Evolutionary conservation across 2,797 vertebrate genomes (phyloP).

Genomic region (Myripristis murdjan): DNA sequence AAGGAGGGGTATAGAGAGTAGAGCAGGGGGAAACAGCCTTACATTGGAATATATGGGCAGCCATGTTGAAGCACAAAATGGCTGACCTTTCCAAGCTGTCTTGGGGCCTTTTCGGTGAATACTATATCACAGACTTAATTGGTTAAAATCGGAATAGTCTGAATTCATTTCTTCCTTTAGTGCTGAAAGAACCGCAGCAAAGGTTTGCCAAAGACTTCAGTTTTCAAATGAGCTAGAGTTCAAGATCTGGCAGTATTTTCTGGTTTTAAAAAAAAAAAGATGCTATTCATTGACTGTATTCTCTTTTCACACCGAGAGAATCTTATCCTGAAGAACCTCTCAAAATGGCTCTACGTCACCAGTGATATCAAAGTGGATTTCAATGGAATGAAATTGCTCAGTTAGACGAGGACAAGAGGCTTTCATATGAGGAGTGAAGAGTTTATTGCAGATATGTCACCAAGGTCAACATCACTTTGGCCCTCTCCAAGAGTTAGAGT

Average conservation of each 20-base stretch:
- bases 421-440: constrained; percentile 53
- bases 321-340: constrained; percentile 47
- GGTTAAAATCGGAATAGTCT: constrained; percentile 32
- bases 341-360: constrained; percentile 46
- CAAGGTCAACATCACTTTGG: constrained; percentile 53
- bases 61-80: constrained; percentile 85
- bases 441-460: constrained; percentile 59
- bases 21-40: constrained; percentile 68
- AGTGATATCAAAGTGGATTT: constrained; percentile 56
- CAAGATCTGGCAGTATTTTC: constrained; percentile 1
- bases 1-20: constrained; percentile 66
- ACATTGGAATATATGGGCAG: constrained; percentile 77
- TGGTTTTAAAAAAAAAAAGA: constrained; percentile 16
- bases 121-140: constrained; percentile 31
- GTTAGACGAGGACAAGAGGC: constrained; percentile 55
- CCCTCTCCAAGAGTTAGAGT: constrained; percentile 32
- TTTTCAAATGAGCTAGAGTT: constrained; percentile 17
- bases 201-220: not conserved
- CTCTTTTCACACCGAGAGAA: constrained; percentile 28
- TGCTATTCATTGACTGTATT: constrained; percentile 21
- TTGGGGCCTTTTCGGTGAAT: constrained; percentile 52
- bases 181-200: not conserved
- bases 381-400: constrained; percentile 62
- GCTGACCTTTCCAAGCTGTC: constrained; percentile 75
- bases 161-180: constrained; percentile 18